These are phyloP conservation scores for Artibeus lituratus DNA, from an alignment of 2,797 vertebrate species.

Conservation along the genomic window DNA sequence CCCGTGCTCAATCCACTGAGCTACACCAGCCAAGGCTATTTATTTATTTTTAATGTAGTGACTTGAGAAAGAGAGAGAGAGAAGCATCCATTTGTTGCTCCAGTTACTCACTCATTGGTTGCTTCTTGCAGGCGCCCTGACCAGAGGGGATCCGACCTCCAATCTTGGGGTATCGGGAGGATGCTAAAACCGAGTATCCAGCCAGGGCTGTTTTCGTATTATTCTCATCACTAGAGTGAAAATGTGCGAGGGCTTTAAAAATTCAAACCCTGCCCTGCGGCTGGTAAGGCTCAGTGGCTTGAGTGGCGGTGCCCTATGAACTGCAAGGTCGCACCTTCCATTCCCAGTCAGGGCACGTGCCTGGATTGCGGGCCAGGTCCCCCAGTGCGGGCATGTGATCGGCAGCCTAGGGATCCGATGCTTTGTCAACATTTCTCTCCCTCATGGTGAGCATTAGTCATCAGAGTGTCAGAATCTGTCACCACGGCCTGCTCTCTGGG, in stretches of 20 bases:
- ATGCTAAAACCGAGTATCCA: too few species aligned
- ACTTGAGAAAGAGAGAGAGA: too few species aligned
- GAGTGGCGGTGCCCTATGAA: background rate
- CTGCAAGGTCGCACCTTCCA: background rate
- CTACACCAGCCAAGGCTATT: too few species aligned
- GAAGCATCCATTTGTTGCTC: too few species aligned
- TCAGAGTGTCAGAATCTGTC: background rate
- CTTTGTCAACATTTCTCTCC: background rate
- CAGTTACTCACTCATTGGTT: too few species aligned
- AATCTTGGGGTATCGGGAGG: too few species aligned
- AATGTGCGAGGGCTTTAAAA: background rate
- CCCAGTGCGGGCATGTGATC: background rate
- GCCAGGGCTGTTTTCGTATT: too few species aligned
- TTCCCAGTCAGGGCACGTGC: background rate
- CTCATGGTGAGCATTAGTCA: rapidly evolving
- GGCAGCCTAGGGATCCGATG: background rate
- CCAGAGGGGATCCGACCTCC: too few species aligned
- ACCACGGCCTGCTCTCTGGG: rapidly evolving
- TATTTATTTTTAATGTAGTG: too few species aligned
- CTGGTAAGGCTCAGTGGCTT: background rate
- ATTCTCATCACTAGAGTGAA: background rate
- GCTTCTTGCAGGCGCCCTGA: too few species aligned
- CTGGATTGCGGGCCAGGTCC: background rate
- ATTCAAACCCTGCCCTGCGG: background rate
- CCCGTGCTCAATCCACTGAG: too few species aligned